A percentile compares a stretch with the other conserved stretches of the same genome.
These are phyloP conservation scores for Charanyca ferruginea DNA, from an alignment of 2,888 invertebrate species.

Conservation along the genomic window DNA sequence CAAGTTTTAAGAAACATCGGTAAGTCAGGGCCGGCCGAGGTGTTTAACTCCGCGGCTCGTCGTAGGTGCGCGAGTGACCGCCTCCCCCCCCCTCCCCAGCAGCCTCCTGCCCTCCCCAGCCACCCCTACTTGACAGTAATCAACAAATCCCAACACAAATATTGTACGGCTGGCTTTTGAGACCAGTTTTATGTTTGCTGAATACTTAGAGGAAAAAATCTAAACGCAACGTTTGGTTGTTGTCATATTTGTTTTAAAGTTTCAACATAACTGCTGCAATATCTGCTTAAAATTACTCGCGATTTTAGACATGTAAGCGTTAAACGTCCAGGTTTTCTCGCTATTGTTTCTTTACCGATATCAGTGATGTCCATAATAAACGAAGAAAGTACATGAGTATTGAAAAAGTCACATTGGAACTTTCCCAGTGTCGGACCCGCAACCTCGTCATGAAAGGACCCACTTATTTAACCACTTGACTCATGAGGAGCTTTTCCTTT, in stretches of 20 bases:
- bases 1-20: conserved; percentile 67
- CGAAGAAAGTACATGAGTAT: too few species aligned
- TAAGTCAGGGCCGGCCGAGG: conserved; percentile 79
- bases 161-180: conserved; percentile 57
- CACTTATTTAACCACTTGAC: too few species aligned
- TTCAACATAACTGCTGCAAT: not conserved
- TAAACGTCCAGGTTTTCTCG: too few species aligned
- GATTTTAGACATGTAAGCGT: too few species aligned
- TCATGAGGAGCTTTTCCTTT: too few species aligned
- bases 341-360: too few species aligned
- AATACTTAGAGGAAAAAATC: not conserved
- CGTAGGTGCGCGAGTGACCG: conserved; percentile 83
- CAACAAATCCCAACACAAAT: conserved; percentile 72
- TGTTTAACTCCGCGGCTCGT: conserved; percentile 79
- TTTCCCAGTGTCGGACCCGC: too few species aligned
- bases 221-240: not conserved
- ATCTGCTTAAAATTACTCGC: too few species aligned
- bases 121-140: conserved; percentile 66
- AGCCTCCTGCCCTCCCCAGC: conserved; percentile 7
- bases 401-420: too few species aligned
- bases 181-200: conserved; percentile 48
- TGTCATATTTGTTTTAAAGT: not conserved
- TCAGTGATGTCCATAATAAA: too few species aligned
- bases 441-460: too few species aligned
- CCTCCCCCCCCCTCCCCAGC: conserved; percentile 34